phyloP scores from a whole-genome alignment of 2,888 invertebrate genomes.

The Leucozona laternaria region DNA sequence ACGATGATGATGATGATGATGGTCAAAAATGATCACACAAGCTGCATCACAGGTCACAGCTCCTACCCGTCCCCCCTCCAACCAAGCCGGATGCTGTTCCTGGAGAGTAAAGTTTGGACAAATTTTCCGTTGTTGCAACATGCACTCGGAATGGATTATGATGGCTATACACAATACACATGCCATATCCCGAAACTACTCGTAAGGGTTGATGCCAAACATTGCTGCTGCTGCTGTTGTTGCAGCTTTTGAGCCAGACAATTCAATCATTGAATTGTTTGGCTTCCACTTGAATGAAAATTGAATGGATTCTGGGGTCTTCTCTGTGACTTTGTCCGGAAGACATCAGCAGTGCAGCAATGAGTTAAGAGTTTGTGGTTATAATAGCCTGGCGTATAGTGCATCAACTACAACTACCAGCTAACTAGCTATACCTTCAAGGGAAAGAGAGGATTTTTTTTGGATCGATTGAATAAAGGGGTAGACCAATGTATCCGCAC shows the following conservation, averaged over 20 bases:
- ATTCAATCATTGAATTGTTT: conserved; percentile 72
- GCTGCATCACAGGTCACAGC: conserved; percentile 19
- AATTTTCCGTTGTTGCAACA: conserved; percentile 46
- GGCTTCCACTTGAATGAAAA: conserved; percentile 67
- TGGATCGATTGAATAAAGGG: conserved; percentile 1
- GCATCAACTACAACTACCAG: neutral
- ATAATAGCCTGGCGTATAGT: conserved; percentile 17
- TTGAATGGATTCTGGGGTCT: conserved; percentile 51
- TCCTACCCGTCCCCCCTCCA: neutral
- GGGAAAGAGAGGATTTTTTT: neutral
- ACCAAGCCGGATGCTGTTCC: conserved; percentile 6
- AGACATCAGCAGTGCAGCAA: conserved; percentile 44
- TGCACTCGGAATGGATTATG: conserved; percentile 43
- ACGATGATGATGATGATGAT: conserved; percentile 45
- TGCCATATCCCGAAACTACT: neutral
- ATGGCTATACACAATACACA: conserved; percentile 23
- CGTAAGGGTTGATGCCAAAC: conserved; percentile 7
- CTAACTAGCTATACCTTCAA: neutral
- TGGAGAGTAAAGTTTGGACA: conserved; percentile 7
- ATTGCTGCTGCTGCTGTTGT: conserved; percentile 32
- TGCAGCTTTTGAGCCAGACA: conserved; percentile 56
- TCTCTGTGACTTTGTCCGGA: conserved; percentile 37
- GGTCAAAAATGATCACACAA: conserved; percentile 25
- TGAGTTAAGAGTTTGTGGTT: conserved; percentile 37
- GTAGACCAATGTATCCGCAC: neutral